Base-by-base conservation (phyloP, 2,113 vertebrate genomes). In the Periophthalmus modestus region DNA sequence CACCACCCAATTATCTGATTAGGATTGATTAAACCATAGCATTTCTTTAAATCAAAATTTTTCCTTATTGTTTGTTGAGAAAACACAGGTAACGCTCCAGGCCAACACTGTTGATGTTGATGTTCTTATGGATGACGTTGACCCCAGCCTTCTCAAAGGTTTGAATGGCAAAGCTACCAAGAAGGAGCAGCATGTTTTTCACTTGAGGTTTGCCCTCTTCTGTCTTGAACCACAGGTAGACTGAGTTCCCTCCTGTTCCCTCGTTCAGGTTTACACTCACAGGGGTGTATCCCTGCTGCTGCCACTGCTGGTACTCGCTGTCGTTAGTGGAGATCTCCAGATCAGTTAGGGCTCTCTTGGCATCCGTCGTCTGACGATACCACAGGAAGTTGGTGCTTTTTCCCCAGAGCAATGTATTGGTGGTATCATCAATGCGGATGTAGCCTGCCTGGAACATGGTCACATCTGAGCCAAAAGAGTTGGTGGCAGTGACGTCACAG, bases 211-310 rank as follows among this genome's bases (percentile, higher is more conserved):
- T 1, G 15, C 15, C 24, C 15, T 34, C 2, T 0, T 18, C 16
- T 34, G 34, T 34, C 59, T 71, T 66, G 33, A 36, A 36, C 74
- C 75, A 77, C 62, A 72, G 18, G 54, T 34, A 24, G 24, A 67
- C 69, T 0, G 0, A 0, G 7, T 23, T 2, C 1, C 69, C 62
- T 2, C 0, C 0, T 0, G 15, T n/a, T 3, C 24, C 50, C 39
- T 67, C 5, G 2, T 77, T 77, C 23, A 72, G 75, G 5, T 72
- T 13, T 2, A 33, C n/a, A 16, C 0, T 24, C 52, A 77, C 54
- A 10, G 0, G 0, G 0, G 0, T 0, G 2, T 67, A 71, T 0
- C 6, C 0, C 15, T 59, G 69, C 39, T 58, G 34, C 19, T 47
- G 36, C 9, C 48, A 5, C 2, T 0, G 0, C 10, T 50, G 5